phyloP scores from a whole-genome alignment of 2,888 invertebrate species.

The Volucella zonaria region DNA sequence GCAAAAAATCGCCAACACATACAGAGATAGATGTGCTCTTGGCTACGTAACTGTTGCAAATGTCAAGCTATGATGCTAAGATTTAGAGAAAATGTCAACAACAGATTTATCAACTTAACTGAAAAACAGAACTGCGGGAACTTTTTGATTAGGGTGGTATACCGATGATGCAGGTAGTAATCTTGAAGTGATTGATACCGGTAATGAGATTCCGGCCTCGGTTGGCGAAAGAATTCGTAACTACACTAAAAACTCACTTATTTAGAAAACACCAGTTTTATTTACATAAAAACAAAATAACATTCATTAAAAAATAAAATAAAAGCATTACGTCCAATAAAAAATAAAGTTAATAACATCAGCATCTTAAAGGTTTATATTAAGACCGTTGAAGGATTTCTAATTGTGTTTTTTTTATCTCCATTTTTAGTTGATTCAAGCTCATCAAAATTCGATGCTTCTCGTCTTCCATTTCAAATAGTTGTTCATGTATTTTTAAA shows the following conservation, averaged over 20 bases:
- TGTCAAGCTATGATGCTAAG: too few species aligned
- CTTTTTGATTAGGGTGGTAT: too few species aligned
- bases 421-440: neutral
- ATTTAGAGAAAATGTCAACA: too few species aligned
- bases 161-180: too few species aligned
- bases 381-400: neutral
- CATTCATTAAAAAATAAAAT: neutral
- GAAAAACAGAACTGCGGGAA: too few species aligned
- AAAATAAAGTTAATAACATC: neutral
- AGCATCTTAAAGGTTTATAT: neutral
- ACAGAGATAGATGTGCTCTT: too few species aligned
- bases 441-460: neutral
- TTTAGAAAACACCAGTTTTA: neutral
- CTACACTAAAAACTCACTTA: conserved; percentile 14
- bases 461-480: neutral
- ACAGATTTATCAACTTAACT: too few species aligned
- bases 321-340: too few species aligned
- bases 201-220: neutral
- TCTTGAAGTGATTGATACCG: too few species aligned
- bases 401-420: conserved; percentile 1
- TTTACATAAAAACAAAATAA: neutral
- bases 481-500: neutral
- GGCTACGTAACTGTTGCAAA: too few species aligned
- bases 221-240: conserved; percentile 15
- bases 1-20: too few species aligned